These are phyloP conservation scores for Synanceia verrucosa DNA, from an alignment of 2,797 vertebrate genomes.

Conservation along the genomic window DNA sequence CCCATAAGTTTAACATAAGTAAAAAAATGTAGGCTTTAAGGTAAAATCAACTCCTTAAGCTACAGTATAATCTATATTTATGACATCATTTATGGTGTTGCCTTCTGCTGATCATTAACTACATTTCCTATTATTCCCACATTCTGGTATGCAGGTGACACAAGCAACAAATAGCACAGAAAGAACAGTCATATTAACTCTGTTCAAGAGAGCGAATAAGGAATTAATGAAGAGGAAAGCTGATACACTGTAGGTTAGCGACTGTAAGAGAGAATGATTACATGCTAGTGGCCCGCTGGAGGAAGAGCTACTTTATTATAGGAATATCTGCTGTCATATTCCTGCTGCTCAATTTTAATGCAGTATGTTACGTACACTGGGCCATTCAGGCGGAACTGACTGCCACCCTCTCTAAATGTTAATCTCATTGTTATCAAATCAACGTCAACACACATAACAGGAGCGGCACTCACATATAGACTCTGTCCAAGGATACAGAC, in stretches of 20 bases:
- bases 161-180: background rate
- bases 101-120: conserved; percentile 13
- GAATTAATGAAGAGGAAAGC: conserved; percentile 12
- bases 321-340: conserved; percentile 57
- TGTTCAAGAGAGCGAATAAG: background rate
- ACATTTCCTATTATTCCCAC: background rate
- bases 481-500: conserved; percentile 30
- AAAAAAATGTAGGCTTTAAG: background rate
- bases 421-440: conserved; percentile 74
- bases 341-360: conserved; percentile 58
- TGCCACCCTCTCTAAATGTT: conserved; percentile 73
- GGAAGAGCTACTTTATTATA: conserved; percentile 31
- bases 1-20: background rate
- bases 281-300: conserved; percentile 8
- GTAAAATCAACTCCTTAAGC: background rate
- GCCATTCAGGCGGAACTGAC: conserved; percentile 44
- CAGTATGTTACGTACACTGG: conserved; percentile 33
- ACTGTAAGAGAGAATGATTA: conserved; percentile 35
- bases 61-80: background rate
- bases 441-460: conserved; percentile 49
- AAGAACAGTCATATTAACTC: background rate
- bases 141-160: background rate
- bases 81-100: background rate
- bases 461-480: conserved; percentile 17
- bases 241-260: background rate